Percentiles rank a stretch among this genome's conserved stretches.
Conservation (phyloP, 2,888 invertebrate genomes). For the Conchocele bisecta region DNA sequence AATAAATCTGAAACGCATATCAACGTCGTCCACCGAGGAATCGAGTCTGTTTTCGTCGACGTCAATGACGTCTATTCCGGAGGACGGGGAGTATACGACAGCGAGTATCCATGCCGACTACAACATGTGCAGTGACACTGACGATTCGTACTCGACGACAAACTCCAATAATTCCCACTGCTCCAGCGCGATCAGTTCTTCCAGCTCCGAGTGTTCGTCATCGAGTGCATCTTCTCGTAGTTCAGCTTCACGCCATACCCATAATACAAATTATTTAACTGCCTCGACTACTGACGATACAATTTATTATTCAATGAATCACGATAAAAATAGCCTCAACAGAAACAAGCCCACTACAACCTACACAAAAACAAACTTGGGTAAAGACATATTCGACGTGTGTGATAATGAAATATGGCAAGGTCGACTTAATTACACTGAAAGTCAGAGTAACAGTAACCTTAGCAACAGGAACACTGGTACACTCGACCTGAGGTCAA, state of each 20-base stretch:
- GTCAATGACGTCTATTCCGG: slow-evolving; percentile 66
- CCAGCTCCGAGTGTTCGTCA: slow-evolving; percentile 42
- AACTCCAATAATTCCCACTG: slow-evolving; percentile 48
- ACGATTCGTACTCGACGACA: slow-evolving; percentile 47
- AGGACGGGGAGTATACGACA: slow-evolving; percentile 52
- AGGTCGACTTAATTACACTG: slow-evolving; percentile 40
- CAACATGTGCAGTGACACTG: slow-evolving; percentile 56
- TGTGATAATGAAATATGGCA: slow-evolving; percentile 63
- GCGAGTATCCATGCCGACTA: slow-evolving; percentile 46
- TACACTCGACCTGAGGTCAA: slow-evolving; percentile 65
- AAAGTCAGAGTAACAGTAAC: slow-evolving; percentile 8
- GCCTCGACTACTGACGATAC: slow-evolving; percentile 60
- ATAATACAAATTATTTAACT: slow-evolving; percentile 51
- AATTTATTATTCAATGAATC: slow-evolving; percentile 30
- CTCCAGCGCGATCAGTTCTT: slow-evolving; percentile 39
- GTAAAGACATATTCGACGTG: slow-evolving; percentile 55
- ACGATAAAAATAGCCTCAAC: slow-evolving; percentile 24
- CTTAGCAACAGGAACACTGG: slow-evolving; percentile 24
- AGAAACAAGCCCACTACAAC: background rate
- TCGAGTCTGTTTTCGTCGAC: slow-evolving; percentile 63
- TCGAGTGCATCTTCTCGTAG: slow-evolving; percentile 41
- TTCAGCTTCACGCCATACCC: slow-evolving; percentile 24
- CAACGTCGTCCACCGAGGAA: slow-evolving; percentile 65
- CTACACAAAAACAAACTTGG: slow-evolving; percentile 28
- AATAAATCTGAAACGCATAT: slow-evolving; percentile 60